Evolutionary conservation across 1,140 invertebrate species (phyloP).

Genomic region (Teleopsis dalmanni): DNA sequence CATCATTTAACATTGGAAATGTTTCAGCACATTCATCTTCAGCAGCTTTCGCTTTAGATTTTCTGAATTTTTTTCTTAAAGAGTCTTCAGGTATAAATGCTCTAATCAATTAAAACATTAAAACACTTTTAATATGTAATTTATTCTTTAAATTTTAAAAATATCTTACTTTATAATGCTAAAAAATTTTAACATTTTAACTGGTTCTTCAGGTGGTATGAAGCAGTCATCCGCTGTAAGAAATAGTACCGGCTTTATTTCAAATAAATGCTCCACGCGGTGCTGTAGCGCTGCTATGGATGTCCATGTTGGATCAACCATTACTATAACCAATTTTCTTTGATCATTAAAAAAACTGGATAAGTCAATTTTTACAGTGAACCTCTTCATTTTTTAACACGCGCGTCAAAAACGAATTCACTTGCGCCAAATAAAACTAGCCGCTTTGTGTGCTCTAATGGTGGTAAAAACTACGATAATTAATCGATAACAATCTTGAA

Average conservation of each 20-base stretch:
- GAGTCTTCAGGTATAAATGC: conserved; percentile 3
- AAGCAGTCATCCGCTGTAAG: conserved; percentile 25
- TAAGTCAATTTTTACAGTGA: conserved; percentile 27
- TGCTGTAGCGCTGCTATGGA: conserved; percentile 7
- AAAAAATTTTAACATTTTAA: conserved; percentile 16
- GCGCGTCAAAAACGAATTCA: too few species aligned
- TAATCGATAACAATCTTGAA: too few species aligned
- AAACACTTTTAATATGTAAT: neutral
- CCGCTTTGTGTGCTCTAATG: too few species aligned
- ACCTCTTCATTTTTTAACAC: conserved; percentile 18
- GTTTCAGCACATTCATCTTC: neutral
- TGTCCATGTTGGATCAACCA: conserved; percentile 9
- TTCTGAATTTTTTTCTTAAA: neutral
- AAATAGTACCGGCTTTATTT: conserved; percentile 21
- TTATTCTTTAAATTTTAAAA: neutral
- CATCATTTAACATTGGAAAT: neutral
- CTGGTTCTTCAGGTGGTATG: conserved; percentile 24
- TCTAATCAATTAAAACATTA: neutral
- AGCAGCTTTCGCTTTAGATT: neutral
- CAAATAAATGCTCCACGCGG: conserved; percentile 18
- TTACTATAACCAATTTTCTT: conserved; percentile 4
- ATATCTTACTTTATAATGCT: conserved; percentile 18
- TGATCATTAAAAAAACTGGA: conserved; percentile 20
- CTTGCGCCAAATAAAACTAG: too few species aligned
- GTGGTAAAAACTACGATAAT: too few species aligned